phyloP scores from a whole-genome alignment of 2,797 vertebrate genomes.

The Anguilla anguilla region DNA sequence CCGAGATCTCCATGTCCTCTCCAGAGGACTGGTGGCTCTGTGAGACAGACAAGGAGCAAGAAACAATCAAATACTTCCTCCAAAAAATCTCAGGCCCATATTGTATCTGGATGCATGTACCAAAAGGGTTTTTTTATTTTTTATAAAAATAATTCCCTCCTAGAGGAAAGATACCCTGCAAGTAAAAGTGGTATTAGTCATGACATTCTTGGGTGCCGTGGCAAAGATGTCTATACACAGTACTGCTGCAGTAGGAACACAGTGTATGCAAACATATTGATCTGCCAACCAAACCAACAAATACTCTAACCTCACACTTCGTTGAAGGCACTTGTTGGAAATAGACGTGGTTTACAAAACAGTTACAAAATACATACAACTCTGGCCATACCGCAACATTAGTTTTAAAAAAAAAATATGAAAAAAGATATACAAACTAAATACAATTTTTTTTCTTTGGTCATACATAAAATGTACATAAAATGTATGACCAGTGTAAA shows the following conservation, averaged over 20 bases:
- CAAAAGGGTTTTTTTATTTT: not conserved
- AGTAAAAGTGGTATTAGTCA: not conserved
- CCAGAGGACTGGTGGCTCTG: conserved; percentile 92
- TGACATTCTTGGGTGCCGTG: not conserved
- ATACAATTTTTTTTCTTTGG: not conserved
- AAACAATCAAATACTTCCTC: not conserved
- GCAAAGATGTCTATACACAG: not conserved
- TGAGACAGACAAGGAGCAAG: not conserved
- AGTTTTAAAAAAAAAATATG: not conserved
- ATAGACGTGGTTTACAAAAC: not conserved
- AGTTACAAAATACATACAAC: not conserved
- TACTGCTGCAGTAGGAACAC: not conserved
- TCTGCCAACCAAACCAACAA: not conserved
- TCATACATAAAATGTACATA: not conserved
- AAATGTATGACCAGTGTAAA: not conserved
- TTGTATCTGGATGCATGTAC: not conserved
- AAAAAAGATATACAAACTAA: not conserved
- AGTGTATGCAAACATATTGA: not conserved
- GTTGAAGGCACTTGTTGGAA: not conserved
- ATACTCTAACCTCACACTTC: not conserved
- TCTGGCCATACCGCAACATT: not conserved
- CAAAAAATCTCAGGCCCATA: not conserved
- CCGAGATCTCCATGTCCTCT: conserved; percentile 99
- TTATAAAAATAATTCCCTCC: not conserved
- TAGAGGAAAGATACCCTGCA: not conserved